Evolutionary conservation across 2,888 invertebrate genomes (phyloP).

Genomic region (Lasioglossum vierecki): DNA sequence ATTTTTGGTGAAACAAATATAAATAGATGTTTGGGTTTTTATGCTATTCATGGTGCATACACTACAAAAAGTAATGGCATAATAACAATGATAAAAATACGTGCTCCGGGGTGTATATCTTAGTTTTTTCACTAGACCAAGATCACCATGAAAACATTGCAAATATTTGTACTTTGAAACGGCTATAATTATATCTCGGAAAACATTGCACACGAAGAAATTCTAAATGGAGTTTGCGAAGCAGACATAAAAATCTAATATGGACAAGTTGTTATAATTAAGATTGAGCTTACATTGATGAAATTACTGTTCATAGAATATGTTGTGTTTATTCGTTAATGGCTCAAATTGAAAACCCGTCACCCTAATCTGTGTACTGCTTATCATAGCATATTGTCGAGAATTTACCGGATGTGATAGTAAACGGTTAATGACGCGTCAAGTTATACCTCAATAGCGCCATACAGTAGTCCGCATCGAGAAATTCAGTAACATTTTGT

Average conservation of each 20-base stretch:
- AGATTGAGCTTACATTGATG: neutral
- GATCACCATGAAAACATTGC: neutral
- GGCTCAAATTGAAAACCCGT: constrained; percentile 9
- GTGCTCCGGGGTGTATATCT: neutral
- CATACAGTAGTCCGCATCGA: too few species aligned
- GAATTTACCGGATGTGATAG: neutral
- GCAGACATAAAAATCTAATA: neutral
- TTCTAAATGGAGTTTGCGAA: neutral
- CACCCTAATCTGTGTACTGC: neutral
- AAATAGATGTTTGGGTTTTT: neutral
- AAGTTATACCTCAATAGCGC: constrained; percentile 5
- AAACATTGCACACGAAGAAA: neutral
- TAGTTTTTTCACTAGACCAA: neutral
- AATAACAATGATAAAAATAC: neutral
- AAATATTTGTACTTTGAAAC: neutral
- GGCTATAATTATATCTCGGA: neutral
- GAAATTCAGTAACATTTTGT: too few species aligned
- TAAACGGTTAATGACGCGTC: constrained; percentile 1
- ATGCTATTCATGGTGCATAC: neutral
- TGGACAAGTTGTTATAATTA: neutral
- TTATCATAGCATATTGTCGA: neutral
- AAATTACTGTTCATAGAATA: neutral
- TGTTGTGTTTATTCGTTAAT: neutral
- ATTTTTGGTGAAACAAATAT: too few species aligned
- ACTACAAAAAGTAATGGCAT: neutral